Conservation (phyloP, 2,797 vertebrate genomes). For the Liparis tanakae region DNA sequence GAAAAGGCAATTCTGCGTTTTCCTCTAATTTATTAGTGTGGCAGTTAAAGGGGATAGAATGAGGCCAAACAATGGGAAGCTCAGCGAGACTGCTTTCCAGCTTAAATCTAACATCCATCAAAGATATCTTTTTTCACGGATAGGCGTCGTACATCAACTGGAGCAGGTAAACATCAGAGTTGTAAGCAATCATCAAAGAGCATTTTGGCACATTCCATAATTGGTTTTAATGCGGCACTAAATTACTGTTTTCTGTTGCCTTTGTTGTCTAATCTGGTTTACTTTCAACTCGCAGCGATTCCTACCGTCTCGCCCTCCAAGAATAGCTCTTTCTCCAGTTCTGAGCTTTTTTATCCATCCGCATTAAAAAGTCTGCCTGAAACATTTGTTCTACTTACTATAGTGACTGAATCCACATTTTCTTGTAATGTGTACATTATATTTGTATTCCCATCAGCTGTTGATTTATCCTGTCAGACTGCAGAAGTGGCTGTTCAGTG, state of each 20-base stretch:
- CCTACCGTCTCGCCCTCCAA: slow-evolving; percentile 43
- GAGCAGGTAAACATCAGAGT: slow-evolving; percentile 59
- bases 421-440: not conserved
- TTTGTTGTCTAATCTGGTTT: slow-evolving; percentile 69
- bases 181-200: slow-evolving; percentile 53
- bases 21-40: slow-evolving; percentile 64
- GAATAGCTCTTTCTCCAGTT: slow-evolving; percentile 50
- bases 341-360: slow-evolving; percentile 35
- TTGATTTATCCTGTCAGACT: not conserved
- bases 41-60: slow-evolving; percentile 71
- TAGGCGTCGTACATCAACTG: slow-evolving; percentile 29
- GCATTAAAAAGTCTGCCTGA: slow-evolving; percentile 32
- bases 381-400: slow-evolving; percentile 35
- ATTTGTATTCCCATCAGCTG: slow-evolving; percentile 24
- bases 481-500: not conserved
- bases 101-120: slow-evolving; percentile 61
- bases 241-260: slow-evolving; percentile 53
- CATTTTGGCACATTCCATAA: slow-evolving; percentile 52
- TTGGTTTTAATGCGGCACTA: slow-evolving; percentile 59
- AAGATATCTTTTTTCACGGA: slow-evolving; percentile 47
- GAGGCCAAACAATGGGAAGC: slow-evolving; percentile 63
- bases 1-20: slow-evolving; percentile 60
- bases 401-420: slow-evolving; percentile 23
- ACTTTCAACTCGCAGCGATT: slow-evolving; percentile 54
- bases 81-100: slow-evolving; percentile 51